Evolutionary conservation across 2,113 vertebrate genomes (phyloP).

Genomic region (Phycodurus eques): DNA sequence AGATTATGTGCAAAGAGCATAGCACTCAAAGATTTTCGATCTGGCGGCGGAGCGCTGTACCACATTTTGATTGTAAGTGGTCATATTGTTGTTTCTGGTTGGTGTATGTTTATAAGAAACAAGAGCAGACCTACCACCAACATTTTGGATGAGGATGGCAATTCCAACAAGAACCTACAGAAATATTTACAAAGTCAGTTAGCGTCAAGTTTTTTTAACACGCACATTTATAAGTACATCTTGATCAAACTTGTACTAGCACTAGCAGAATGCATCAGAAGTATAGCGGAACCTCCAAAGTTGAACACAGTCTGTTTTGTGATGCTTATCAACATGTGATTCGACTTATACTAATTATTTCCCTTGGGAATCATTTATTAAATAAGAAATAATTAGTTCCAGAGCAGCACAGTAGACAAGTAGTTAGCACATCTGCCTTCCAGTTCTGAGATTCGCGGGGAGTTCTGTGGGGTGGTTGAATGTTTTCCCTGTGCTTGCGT

Average conservation of each 20-base stretch:
- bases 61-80: no score
- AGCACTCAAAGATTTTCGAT: no score
- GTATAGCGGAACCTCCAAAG: background rate
- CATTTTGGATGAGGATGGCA: slow-evolving; percentile 90
- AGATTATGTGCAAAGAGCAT: no score
- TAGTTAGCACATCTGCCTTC: background rate
- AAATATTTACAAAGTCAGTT: slow-evolving; percentile 33
- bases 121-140: slow-evolving; percentile 83
- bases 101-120: background rate
- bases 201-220: slow-evolving; percentile 2
- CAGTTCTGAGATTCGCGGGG: no score
- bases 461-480: no score
- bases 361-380: background rate
- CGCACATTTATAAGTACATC: slow-evolving; percentile 6
- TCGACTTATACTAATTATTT: background rate
- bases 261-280: background rate
- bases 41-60: no score
- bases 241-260: background rate
- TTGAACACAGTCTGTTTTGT: background rate
- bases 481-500: no score
- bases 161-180: slow-evolving; percentile 84
- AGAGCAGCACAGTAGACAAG: background rate
- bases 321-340: background rate
- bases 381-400: background rate
- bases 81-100: background rate